Base-by-base conservation (phyloP, 2,113 vertebrate species). In the Burhinus bistriatus region DNA sequence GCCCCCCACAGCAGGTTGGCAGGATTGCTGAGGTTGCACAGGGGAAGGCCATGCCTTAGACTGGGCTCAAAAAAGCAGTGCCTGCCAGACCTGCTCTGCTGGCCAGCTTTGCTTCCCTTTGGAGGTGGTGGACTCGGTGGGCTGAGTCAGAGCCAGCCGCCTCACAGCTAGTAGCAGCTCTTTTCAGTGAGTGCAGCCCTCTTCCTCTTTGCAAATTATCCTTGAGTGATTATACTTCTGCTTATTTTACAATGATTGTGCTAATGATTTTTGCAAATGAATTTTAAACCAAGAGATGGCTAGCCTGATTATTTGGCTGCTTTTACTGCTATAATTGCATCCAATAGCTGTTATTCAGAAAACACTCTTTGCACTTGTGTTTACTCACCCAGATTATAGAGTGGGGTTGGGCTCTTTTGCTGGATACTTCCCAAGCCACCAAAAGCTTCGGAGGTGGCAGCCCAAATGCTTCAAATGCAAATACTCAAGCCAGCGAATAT, bases 231-330 rank as follows among this genome's bases (percentile, higher is more conserved):
- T 95, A 80, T 93, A 40, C 52, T 90, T 89, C 55, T 94, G 95
- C 91, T 95, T 95, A 93, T 96, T 95, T 96, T 87, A 71, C 84
- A 92, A 51, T 72, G 83, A 96, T 95, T 80, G 70, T 76, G 81
- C 89, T 96, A 96, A 95, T 91, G 91, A 89, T 94, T 96, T 97
- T 76, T 93, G 87, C 87, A 96, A 97, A 95, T 93, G 87, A 91
- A 91, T 95, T 95, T 96, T 87, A 94, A 96, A 95, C 77, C 15
- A 34, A 69, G 81, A 95, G 86, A 92, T 95, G 92, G 83, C 83
- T 93, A 92, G 87, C 91, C 77, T 95, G 93, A 96, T 96, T 94
- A 91, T 85, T 94, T 96, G 94, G 89, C 96, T 89, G 73, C 90
- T 94, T 91, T 95, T 85, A 76, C 89, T 40, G 32, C 84, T 94